Evolutionary conservation across 2,797 vertebrate genomes (phyloP).

Genomic region (Siniperca obscura): DNA sequence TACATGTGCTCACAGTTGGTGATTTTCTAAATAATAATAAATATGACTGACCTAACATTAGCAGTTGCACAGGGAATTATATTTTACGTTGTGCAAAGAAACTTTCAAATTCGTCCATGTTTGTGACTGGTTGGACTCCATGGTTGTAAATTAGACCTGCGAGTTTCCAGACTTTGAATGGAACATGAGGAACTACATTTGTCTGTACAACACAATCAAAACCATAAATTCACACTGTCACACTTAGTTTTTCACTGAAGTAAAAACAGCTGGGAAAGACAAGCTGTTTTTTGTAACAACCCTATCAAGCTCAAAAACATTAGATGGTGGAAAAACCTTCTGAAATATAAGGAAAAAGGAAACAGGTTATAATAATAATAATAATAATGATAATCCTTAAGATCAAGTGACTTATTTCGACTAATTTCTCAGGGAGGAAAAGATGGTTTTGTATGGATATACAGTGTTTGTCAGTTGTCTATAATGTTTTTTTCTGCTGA

Average conservation of each 20-base stretch:
- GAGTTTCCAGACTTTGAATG: constrained; percentile 37
- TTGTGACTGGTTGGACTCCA: constrained; percentile 21
- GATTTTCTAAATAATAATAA: neutral
- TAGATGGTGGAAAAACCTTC: neutral
- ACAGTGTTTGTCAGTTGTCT: too few species aligned
- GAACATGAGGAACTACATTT: constrained; percentile 33
- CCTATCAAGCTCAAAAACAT: neutral
- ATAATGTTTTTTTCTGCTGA: neutral
- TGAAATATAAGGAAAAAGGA: neutral
- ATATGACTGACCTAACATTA: neutral
- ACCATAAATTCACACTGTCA: constrained; percentile 30
- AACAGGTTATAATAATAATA: too few species aligned
- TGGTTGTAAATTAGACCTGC: constrained; percentile 38
- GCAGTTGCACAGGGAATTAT: neutral
- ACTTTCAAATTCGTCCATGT: constrained; percentile 2
- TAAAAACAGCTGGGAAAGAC: neutral
- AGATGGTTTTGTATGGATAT: too few species aligned
- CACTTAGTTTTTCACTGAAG: neutral
- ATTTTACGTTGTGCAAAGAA: constrained; percentile 9
- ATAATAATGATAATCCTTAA: too few species aligned
- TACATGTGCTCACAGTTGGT: neutral
- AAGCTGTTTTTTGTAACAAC: neutral
- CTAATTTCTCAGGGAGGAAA: too few species aligned
- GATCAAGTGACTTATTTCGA: too few species aligned
- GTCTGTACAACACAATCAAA: constrained; percentile 19